Percentiles rank a stretch among this genome's conserved stretches.
These are phyloP conservation scores for Brassicogethes aeneus DNA, from an alignment of 2,888 invertebrate species.

Conservation along the genomic window DNA sequence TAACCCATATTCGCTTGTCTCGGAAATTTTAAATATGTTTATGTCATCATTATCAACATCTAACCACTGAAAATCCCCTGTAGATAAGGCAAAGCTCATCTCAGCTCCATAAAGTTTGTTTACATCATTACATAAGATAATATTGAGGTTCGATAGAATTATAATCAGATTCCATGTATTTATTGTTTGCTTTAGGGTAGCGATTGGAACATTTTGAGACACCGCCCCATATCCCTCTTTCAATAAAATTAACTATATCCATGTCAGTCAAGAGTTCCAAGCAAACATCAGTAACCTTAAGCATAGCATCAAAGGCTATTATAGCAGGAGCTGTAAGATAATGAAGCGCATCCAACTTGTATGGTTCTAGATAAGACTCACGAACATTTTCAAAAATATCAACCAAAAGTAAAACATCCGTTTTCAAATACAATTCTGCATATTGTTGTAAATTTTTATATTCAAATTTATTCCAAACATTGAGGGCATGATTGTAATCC, in stretches of 20 bases:
- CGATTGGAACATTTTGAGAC: conserved; percentile 23
- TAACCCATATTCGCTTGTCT: too few species aligned
- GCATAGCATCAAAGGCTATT: conserved; percentile 17
- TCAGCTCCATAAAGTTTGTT: conserved; percentile 2
- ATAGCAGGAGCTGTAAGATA: conserved; percentile 18
- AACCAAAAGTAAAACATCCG: too few species aligned
- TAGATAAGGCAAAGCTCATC: neutral
- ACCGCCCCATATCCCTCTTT: conserved; percentile 26
- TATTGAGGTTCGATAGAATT: conserved; percentile 12
- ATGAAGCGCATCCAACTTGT: conserved; percentile 13
- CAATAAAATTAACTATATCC: too few species aligned
- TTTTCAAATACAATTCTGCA: too few species aligned
- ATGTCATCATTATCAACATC: too few species aligned
- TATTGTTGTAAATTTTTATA: conserved; percentile 11
- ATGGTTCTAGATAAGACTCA: conserved; percentile 16
- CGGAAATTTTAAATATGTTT: too few species aligned
- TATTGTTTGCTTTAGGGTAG: conserved; percentile 25
- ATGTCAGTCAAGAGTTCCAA: too few species aligned
- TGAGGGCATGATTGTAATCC: conserved; percentile 13
- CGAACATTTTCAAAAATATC: conserved; percentile 30
- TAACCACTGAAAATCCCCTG: too few species aligned
- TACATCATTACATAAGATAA: neutral
- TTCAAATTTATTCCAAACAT: conserved; percentile 13
- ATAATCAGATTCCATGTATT: conserved; percentile 21
- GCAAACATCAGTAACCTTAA: too few species aligned